phyloP scores from a whole-genome alignment of 2,113 vertebrate genomes.

The Notiomystis cincta region DNA sequence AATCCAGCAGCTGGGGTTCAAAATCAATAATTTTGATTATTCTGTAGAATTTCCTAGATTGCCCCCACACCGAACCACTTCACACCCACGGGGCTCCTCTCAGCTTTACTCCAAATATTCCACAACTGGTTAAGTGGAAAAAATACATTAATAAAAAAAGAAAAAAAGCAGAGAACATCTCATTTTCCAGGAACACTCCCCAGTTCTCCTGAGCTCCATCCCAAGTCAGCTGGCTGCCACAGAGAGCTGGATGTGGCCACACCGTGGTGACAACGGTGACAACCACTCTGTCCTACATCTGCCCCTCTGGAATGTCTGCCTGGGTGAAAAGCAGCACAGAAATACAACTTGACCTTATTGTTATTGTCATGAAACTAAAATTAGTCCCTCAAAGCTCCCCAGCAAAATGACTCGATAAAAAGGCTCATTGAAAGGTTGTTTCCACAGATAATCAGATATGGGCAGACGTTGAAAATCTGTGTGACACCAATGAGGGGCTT shows the following conservation, averaged over 20 bases:
- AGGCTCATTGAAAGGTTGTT: slow-evolving; percentile 43
- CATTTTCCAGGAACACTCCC: not conserved
- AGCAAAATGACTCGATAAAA: not conserved
- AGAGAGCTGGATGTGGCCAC: not conserved
- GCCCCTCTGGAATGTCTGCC: not conserved
- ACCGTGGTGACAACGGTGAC: not conserved
- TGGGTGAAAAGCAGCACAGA: slow-evolving; percentile 9
- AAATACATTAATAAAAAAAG: not conserved
- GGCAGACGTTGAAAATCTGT: slow-evolving; percentile 40
- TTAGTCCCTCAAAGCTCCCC: slow-evolving; percentile 30
- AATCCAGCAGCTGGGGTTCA: not conserved
- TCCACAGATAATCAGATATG: slow-evolving; percentile 59
- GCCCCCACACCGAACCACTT: not conserved
- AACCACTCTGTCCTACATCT: not conserved
- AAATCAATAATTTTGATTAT: not conserved
- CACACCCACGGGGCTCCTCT: not conserved
- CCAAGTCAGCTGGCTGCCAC: not conserved
- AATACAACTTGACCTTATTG: slow-evolving; percentile 59
- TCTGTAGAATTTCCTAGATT: not conserved
- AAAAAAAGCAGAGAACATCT: not conserved
- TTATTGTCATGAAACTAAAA: slow-evolving; percentile 54
- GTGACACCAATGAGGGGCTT: slow-evolving; percentile 49
- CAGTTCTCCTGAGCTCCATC: not conserved
- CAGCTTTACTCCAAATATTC: not conserved
- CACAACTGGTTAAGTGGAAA: not conserved